These are phyloP conservation scores for Drosophila micromelanica DNA, from an alignment of 1,140 invertebrate genomes.

Conservation along the genomic window DNA sequence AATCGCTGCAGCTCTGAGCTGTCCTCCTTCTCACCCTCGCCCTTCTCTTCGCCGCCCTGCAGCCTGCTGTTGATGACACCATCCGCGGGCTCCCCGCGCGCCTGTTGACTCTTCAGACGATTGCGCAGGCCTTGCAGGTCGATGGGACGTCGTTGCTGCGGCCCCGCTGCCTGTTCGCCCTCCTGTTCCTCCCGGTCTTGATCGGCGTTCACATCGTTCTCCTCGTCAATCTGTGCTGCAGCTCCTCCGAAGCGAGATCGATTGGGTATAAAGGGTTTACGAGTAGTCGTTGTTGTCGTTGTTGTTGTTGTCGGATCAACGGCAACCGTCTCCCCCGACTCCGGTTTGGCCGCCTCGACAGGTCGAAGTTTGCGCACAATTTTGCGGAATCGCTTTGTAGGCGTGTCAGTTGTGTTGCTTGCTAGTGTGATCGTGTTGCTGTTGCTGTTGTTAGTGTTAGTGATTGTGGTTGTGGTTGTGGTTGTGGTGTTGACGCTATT, in stretches of 20 bases:
- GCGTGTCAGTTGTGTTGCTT: slow-evolving; percentile 45
- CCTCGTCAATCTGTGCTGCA: slow-evolving; percentile 17
- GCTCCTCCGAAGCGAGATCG: slow-evolving; percentile 35
- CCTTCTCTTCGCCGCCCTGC: background rate
- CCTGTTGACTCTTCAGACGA: slow-evolving; percentile 59
- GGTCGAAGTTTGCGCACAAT: slow-evolving; percentile 72
- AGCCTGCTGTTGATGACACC: slow-evolving; percentile 49
- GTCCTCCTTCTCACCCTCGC: slow-evolving; percentile 8
- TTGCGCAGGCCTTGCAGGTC: slow-evolving; percentile 54
- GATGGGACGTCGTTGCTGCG: slow-evolving; percentile 4
- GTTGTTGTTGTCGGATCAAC: slow-evolving; percentile 14
- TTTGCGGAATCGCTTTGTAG: slow-evolving; percentile 74
- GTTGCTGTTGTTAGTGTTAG: slow-evolving; percentile 14
- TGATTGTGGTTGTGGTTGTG: too few relatives aligned
- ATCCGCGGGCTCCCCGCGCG: slow-evolving; percentile 34
- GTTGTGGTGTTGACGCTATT: slow-evolving; percentile 39
- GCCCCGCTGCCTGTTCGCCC: background rate
- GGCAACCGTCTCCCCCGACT: background rate
- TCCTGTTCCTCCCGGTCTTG: background rate
- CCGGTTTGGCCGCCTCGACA: slow-evolving; percentile 24
- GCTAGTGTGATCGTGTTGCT: slow-evolving; percentile 17
- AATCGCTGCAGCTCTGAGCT: slow-evolving; percentile 56
- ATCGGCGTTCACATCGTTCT: slow-evolving; percentile 5
- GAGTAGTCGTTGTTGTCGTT: slow-evolving; percentile 26
- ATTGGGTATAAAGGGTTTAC: slow-evolving; percentile 57